Conservation (phyloP, 2,113 vertebrate species). For the Capricornis sumatraensis region DNA sequence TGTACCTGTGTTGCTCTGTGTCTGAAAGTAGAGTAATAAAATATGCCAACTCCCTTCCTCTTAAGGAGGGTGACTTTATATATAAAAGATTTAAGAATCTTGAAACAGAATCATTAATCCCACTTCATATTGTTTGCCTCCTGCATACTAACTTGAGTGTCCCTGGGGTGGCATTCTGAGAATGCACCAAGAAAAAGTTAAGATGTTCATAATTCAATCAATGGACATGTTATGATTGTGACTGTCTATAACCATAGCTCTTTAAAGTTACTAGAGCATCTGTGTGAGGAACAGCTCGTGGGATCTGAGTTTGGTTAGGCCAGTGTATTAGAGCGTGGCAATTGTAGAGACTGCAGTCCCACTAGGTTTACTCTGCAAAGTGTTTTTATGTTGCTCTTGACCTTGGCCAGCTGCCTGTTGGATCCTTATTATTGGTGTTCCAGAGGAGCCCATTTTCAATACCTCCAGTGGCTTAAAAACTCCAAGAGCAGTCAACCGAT, state of each 20-base stretch:
- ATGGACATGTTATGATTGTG: not conserved
- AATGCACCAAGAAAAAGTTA: not conserved
- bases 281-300: not conserved
- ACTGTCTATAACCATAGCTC: not conserved
- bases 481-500: not conserved
- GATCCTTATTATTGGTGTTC: not conserved
- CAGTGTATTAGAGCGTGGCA: not conserved
- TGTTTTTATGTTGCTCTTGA: not conserved
- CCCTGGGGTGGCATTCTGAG: not conserved
- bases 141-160: slow-evolving; percentile 14
- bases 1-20: not conserved
- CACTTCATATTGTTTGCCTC: not conserved
- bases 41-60: not conserved
- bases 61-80: not conserved
- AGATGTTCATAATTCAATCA: not conserved
- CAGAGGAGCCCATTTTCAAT: not conserved
- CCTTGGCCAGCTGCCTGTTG: not conserved
- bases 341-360: not conserved
- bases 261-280: not conserved
- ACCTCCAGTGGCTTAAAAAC: not conserved
- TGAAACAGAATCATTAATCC: not conserved
- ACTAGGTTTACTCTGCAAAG: not conserved
- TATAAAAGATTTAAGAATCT: slow-evolving; percentile 10
- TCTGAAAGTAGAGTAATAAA: slow-evolving; percentile 17
- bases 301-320: not conserved